Evolutionary conservation across 2,888 invertebrate genomes (phyloP), one percentile per base, ranked within the genome.

Genomic region (Lapara coniferarum): DNA sequence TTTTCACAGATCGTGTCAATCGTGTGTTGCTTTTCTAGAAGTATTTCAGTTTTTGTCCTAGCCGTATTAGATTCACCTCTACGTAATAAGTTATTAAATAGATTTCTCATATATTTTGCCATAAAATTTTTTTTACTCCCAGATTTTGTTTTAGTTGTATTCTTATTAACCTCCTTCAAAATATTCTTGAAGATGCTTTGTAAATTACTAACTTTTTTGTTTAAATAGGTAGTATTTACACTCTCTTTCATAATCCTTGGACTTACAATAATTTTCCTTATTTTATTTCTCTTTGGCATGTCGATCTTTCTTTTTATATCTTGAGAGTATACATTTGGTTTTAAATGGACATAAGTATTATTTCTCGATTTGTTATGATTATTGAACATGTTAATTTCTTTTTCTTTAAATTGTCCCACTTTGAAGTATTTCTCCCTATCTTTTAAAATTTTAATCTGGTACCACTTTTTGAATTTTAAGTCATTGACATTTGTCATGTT

Each of bases 1-100:
- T 81, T 83, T 68, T 84, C 80, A 69, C 90, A 89, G 37, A 91
- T 73, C 13, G 81, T 82, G 37, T 85, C 77, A 30, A 89, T 73
- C 2, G 87, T 73, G 68, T 82, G 81, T 13, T 77, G 73, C 72
- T 84, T 83, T n/a, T 76, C 79, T 8, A 78, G 71, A 71, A 7
- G 70, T 70, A 0, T 76, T 70, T 13, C 74, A 74, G 37, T 69
- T 74, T 37, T 76, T 73, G 1, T 67, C 73, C 16, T 71, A 73
- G 2, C 46, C 56, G 4, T 69, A 73, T 69, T 75, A 78, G 10
- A 73, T 77, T 73, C 77, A 16, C 53, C 70, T 44, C 72, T 81
- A 2, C 67, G 69, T 71, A 88, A 88, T 66, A 88, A 75, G 70
- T 84, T 86, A n/a, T 77, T 81, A 25, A 91, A 86, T 30, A 89